These are phyloP conservation scores for Dendronephthya gigantea DNA, from an alignment of 64 coral and sea anemone species.

Conservation along the genomic window DNA sequence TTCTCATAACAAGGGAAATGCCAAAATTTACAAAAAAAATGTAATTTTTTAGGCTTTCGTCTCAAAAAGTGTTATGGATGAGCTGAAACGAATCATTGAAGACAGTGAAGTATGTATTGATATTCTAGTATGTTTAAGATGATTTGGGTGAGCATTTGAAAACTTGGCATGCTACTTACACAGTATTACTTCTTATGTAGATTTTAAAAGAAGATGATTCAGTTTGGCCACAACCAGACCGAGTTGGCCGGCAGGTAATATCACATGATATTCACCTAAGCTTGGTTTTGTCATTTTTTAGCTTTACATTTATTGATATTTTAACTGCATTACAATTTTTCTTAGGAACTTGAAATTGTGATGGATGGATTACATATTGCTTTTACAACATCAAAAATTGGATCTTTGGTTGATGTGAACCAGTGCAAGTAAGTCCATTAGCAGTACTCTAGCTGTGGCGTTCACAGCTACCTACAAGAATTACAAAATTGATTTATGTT, in stretches of 20 bases:
- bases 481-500: too few relatives aligned
- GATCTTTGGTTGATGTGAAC: constrained; percentile 90
- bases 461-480: too few relatives aligned
- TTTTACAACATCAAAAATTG: constrained; percentile 96
- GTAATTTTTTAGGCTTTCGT: constrained; percentile 65
- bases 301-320: too few relatives aligned
- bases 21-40: too few relatives aligned
- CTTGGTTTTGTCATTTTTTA: too few relatives aligned
- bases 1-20: too few relatives aligned
- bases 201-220: constrained; percentile 88
- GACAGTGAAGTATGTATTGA: constrained; percentile 60
- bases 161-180: neutral
- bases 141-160: neutral
- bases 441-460: neutral
- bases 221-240: constrained; percentile 88
- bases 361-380: constrained; percentile 84
- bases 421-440: constrained; percentile 89
- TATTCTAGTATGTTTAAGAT: neutral
- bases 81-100: constrained; percentile 84
- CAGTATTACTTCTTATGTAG: neutral
- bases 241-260: constrained; percentile 81
- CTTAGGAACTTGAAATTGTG: constrained; percentile 85
- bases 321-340: neutral
- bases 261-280: neutral
- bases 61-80: constrained; percentile 84